These are phyloP conservation scores for Anabas testudineus DNA, from an alignment of 2,797 vertebrate genomes.

Conservation along the genomic window DNA sequence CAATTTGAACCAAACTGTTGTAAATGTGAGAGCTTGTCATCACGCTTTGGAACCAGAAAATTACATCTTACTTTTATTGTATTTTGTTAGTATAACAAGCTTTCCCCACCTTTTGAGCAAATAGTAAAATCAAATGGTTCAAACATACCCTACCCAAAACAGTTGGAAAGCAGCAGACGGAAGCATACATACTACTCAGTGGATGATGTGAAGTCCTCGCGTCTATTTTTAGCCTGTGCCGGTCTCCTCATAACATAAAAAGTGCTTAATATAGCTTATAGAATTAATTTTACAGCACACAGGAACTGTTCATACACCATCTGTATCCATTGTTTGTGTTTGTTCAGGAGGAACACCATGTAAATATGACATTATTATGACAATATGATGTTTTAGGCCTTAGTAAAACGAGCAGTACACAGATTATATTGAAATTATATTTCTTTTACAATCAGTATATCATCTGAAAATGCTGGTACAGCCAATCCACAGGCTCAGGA, in stretches of 20 bases:
- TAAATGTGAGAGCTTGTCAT: too few relatives aligned
- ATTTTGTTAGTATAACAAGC: too few relatives aligned
- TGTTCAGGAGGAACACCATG: not conserved
- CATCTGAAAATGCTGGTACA: slow-evolving; percentile 12
- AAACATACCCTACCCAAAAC: not conserved
- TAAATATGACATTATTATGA: slow-evolving; percentile 13
- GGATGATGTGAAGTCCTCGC: not conserved
- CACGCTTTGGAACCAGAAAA: too few relatives aligned
- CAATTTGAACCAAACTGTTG: too few relatives aligned
- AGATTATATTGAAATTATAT: slow-evolving; percentile 6
- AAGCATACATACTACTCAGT: not conserved
- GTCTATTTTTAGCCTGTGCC: slow-evolving; percentile 10
- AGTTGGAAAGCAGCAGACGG: not conserved
- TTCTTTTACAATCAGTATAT: slow-evolving; percentile 29
- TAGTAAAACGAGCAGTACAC: not conserved
- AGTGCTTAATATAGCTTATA: slow-evolving; percentile 15
- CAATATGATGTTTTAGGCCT: slow-evolving; percentile 12
- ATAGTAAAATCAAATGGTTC: too few relatives aligned
- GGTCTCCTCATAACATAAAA: slow-evolving; percentile 3
- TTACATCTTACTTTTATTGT: too few relatives aligned
- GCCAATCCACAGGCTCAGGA: not conserved
- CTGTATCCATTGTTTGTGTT: not conserved
- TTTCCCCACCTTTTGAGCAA: too few relatives aligned
- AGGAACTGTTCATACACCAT: not conserved
- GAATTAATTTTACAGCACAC: slow-evolving; percentile 5